Conservation (phyloP, 1,140 invertebrate species). For the Laupala kohalensis region DNA sequence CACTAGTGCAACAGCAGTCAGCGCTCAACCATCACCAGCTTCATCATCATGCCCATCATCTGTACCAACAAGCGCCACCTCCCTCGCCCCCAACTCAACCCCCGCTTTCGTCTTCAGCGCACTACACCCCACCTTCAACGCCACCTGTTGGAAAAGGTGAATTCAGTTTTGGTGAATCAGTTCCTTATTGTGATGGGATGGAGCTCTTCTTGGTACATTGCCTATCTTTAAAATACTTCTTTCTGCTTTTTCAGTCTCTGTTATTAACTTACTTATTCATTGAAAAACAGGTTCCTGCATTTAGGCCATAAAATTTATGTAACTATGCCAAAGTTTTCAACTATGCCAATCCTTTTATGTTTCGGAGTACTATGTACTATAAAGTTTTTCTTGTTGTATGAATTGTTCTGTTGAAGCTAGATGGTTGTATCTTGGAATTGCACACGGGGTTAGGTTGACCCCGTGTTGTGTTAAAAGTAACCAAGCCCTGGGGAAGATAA, state of each 20-base stretch:
- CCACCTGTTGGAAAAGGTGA: constrained; percentile 38
- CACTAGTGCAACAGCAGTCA: too few species aligned
- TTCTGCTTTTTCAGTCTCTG: not conserved
- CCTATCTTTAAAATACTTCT: not conserved
- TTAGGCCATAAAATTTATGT: too few species aligned
- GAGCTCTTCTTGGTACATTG: not conserved
- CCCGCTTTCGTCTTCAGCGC: constrained; percentile 26
- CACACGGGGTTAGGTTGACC: too few species aligned
- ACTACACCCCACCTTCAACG: constrained; percentile 28
- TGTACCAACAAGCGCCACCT: constrained; percentile 22
- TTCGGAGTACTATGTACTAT: too few species aligned
- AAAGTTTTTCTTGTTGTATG: too few species aligned
- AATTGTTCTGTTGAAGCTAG: too few species aligned
- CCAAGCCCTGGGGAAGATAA: too few species aligned
- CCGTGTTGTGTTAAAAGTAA: too few species aligned
- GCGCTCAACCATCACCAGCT: not conserved
- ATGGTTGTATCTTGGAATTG: too few species aligned
- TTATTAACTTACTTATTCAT: not conserved
- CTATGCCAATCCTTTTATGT: too few species aligned
- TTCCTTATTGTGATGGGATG: not conserved
- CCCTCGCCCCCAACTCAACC: constrained; percentile 19
- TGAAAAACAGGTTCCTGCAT: too few species aligned
- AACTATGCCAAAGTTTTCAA: too few species aligned
- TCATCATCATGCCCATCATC: constrained; percentile 26
- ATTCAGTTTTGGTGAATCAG: constrained; percentile 25